These are phyloP conservation scores for Gobiocypris rarus DNA, from an alignment of 2,113 vertebrate genomes.

Conservation along the genomic window DNA sequence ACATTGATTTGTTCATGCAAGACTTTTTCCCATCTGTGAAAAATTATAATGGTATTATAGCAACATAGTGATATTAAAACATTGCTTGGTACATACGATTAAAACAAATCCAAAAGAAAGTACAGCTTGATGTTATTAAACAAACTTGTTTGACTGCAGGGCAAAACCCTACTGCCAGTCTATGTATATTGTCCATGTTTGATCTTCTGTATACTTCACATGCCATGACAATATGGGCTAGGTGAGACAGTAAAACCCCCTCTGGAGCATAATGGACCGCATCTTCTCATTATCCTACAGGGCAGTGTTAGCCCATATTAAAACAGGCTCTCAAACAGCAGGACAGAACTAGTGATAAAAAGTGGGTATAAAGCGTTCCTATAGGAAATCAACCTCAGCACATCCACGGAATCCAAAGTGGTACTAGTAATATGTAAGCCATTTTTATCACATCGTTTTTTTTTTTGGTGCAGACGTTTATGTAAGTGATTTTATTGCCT, in stretches of 20 bases:
- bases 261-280: conserved; percentile 54
- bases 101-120: conserved; percentile 24
- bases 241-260: conserved; percentile 67
- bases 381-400: conserved; percentile 73
- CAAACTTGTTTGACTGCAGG: conserved; percentile 27
- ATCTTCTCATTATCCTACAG: conserved; percentile 68
- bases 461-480: conserved; percentile 72
- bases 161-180: conserved; percentile 21
- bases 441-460: conserved; percentile 64
- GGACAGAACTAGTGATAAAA: conserved; percentile 75
- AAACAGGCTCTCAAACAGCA: conserved; percentile 74
- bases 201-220: conserved; percentile 46
- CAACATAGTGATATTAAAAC: conserved; percentile 23
- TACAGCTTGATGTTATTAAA: conserved; percentile 43
- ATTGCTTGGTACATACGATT: background rate
- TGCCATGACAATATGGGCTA: conserved; percentile 61
- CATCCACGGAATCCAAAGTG: conserved; percentile 60
- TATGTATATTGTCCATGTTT: conserved; percentile 47
- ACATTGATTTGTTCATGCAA: conserved; percentile 57
- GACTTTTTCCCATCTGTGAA: conserved; percentile 42
- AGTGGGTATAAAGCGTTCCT: conserved; percentile 75
- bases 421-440: conserved; percentile 76
- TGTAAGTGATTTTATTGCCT: conserved; percentile 78
- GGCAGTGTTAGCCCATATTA: conserved; percentile 74
- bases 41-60: conserved; percentile 43